phyloP scores from a whole-genome alignment of 1,140 invertebrate species.

The Drosophila sulfurigaster region DNA sequence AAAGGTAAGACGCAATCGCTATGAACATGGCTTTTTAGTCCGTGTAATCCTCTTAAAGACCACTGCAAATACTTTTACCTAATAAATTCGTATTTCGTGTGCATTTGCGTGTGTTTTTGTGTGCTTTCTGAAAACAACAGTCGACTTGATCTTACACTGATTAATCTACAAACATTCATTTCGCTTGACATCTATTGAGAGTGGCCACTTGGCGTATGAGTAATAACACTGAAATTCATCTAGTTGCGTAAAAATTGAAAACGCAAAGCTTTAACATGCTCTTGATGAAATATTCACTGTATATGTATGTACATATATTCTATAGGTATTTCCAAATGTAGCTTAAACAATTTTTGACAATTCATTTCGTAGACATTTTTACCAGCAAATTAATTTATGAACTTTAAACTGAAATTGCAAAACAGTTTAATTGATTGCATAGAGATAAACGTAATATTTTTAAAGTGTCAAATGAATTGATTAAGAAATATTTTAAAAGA shows the following conservation, averaged over 20 bases:
- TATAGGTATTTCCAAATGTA: not conserved
- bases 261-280: not conserved
- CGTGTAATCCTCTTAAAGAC: not conserved
- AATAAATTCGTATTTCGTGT: not conserved
- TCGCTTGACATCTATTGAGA: not conserved
- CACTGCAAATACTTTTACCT: not conserved
- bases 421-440: not conserved
- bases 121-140: slow-evolving; percentile 10
- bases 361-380: not conserved
- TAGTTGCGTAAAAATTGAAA: not conserved
- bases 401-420: not conserved
- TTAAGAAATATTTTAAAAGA: not conserved
- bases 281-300: not conserved
- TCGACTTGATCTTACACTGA: slow-evolving; percentile 2
- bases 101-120: not conserved
- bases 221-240: slow-evolving; percentile 19
- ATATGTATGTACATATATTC: not conserved
- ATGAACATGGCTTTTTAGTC: slow-evolving; percentile 23
- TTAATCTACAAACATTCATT: slow-evolving; percentile 11
- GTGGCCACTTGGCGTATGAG: slow-evolving; percentile 20
- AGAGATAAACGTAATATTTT: not conserved
- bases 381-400: not conserved
- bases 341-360: not conserved
- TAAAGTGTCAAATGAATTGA: not conserved
- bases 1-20: slow-evolving; percentile 54